phyloP scores from a whole-genome alignment of 2,113 vertebrate species.

The Bos taurus region DNA sequence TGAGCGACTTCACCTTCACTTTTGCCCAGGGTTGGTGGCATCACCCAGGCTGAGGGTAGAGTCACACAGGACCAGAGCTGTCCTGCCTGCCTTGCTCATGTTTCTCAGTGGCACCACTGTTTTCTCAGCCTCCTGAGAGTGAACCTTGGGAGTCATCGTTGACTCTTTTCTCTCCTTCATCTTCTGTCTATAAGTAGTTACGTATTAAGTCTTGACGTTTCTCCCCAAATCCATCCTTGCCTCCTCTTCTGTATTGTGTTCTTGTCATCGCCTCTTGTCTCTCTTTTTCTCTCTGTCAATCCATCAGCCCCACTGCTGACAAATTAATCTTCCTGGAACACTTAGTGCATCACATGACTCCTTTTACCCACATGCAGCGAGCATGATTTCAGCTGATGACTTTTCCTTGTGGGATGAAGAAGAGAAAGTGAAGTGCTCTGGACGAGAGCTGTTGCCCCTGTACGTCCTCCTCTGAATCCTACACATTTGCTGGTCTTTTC shows the following conservation, averaged over 20 bases:
- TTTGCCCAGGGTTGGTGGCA: neutral
- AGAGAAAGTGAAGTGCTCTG: neutral
- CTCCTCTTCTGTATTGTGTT: constrained; percentile 27
- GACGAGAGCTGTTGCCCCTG: neutral
- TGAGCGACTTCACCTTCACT: too few species aligned
- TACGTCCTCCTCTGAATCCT: neutral
- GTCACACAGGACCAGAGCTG: neutral
- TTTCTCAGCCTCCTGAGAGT: neutral
- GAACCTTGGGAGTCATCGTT: constrained; percentile 1
- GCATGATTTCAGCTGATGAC: neutral
- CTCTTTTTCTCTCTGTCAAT: constrained; percentile 41
- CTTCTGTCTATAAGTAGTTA: constrained; percentile 54
- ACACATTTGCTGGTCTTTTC: neutral
- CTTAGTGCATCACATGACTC: constrained; percentile 27
- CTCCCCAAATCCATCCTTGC: constrained; percentile 8
- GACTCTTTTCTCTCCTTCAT: constrained; percentile 18
- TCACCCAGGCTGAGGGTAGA: too few species aligned
- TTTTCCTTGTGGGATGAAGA: neutral
- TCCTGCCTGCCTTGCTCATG: neutral
- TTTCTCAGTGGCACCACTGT: neutral
- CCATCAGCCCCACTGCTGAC: constrained; percentile 54
- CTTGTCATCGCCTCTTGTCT: constrained; percentile 2
- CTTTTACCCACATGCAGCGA: neutral
- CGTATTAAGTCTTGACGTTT: constrained; percentile 30
- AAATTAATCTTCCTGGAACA: constrained; percentile 39